phyloP scores from a whole-genome alignment of 2,888 invertebrate genomes.

The Acronicta aceris region DNA sequence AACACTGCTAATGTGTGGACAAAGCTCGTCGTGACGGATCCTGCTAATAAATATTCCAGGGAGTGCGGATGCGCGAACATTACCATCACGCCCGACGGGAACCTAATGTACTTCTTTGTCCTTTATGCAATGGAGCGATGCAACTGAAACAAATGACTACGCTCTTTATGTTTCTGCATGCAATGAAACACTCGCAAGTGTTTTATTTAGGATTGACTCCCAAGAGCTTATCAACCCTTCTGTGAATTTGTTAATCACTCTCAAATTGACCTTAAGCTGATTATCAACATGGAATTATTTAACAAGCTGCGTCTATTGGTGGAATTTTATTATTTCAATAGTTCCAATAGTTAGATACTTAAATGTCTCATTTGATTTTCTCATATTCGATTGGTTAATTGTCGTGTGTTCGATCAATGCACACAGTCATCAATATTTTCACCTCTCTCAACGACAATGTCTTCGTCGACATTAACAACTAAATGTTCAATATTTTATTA shows the following conservation, averaged over 20 bases:
- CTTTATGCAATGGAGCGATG: constrained; percentile 23
- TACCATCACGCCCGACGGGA: constrained; percentile 57
- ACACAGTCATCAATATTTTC: constrained; percentile 69
- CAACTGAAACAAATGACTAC: constrained; percentile 15
- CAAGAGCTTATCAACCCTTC: background rate
- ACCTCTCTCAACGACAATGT: constrained; percentile 71
- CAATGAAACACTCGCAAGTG: background rate
- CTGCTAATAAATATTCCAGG: constrained; percentile 87
- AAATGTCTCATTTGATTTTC: background rate
- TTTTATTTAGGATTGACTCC: background rate
- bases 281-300: too few species aligned
- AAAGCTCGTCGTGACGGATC: constrained; percentile 85
- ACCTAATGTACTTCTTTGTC: constrained; percentile 54
- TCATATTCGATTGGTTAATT: constrained; percentile 34
- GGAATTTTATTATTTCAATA: background rate
- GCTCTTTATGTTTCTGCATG: background rate
- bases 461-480: constrained; percentile 78
- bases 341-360: constrained; percentile 12
- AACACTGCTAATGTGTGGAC: constrained; percentile 87
- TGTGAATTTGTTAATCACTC: background rate
- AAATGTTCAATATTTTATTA: constrained; percentile 86
- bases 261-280: too few species aligned
- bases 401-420: constrained; percentile 54
- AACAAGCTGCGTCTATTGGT: too few species aligned
- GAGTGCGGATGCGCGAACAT: constrained; percentile 76